These are phyloP conservation scores for Bradypodion ventrale DNA, from an alignment of 2,797 vertebrate species.

Conservation along the genomic window DNA sequence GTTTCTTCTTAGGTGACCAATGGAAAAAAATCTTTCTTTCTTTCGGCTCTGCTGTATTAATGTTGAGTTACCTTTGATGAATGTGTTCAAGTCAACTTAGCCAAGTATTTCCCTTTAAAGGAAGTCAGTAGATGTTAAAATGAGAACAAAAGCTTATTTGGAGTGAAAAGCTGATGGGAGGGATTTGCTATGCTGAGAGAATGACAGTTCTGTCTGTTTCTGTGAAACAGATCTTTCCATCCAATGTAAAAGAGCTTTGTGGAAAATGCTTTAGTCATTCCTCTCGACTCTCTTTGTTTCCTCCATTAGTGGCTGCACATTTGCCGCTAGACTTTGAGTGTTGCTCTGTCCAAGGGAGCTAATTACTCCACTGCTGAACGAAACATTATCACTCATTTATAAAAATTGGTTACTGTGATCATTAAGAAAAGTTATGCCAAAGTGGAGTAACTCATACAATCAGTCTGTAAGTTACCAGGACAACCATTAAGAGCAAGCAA, in stretches of 20 bases:
- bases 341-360: not conserved
- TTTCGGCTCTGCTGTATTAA: not conserved
- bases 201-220: not conserved
- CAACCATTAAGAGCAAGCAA: not conserved
- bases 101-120: not conserved
- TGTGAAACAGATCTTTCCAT: no score
- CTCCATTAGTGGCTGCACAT: not conserved
- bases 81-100: not conserved
- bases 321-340: not conserved
- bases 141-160: no score
- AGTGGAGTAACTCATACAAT: not conserved
- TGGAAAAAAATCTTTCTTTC: not conserved
- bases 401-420: no score
- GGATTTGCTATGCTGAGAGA: not conserved
- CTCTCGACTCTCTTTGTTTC: not conserved
- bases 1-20: not conserved
- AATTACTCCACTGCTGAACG: not conserved
- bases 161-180: not conserved
- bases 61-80: not conserved
- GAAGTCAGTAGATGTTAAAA: not conserved
- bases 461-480: not conserved
- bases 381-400: no score
- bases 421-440: no score
- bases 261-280: not conserved
- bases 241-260: no score